phyloP scores from a whole-genome alignment of 2,113 vertebrate species.

The pig (Sus scrofa) region T2T-Sscrofa CM000830.6:79589001-79589500 shows the following conservation, averaged over 20 bases:
- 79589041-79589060: not conserved
- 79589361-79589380: not conserved
- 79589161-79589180: not conserved
- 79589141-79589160: not conserved
- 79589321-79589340: not conserved
- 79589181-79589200: not conserved
- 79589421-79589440: not conserved
- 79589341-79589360: not conserved
- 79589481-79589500: not conserved
- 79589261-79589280: not conserved
- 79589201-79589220: not conserved
- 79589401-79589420: not conserved
- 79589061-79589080: not conserved
- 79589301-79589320: not conserved
- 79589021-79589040: not conserved
- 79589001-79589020: not conserved
- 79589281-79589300: not conserved
- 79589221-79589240: not conserved
- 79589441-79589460: not conserved
- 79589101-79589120: not conserved
- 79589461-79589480: not conserved
- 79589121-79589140: not conserved
- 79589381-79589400: not conserved
- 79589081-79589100: not conserved
- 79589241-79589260: not conserved